These are phyloP conservation scores for Microplitis demolitor DNA, from an alignment of 1,140 invertebrate species.

Conservation along the genomic window DNA sequence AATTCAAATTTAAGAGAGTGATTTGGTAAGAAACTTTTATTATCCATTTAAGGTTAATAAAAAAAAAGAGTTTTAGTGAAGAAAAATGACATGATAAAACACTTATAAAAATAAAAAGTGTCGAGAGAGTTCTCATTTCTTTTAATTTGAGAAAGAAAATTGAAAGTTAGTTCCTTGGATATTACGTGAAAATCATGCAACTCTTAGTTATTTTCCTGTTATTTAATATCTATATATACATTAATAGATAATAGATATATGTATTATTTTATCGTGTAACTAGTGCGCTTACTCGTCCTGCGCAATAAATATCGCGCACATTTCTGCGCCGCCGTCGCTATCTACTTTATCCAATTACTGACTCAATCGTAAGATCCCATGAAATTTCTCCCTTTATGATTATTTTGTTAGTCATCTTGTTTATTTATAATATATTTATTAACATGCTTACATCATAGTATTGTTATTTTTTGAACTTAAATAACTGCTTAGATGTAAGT, in stretches of 20 bases:
- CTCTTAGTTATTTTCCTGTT: no score
- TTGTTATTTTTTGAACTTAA: not conserved
- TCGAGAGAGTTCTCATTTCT: not conserved
- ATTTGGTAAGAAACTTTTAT: no score
- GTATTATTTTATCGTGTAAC: no score
- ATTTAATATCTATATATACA: no score
- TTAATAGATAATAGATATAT: no score
- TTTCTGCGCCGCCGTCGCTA: not conserved
- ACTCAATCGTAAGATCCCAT: not conserved
- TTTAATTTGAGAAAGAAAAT: constrained; percentile 18
- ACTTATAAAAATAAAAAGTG: not conserved
- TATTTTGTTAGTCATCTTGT: not conserved
- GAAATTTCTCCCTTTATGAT: not conserved
- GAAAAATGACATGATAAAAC: not conserved
- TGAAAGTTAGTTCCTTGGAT: not conserved
- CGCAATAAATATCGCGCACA: not conserved
- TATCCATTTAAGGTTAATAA: not conserved
- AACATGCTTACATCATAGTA: not conserved
- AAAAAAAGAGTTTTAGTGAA: not conserved
- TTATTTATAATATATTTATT: no score
- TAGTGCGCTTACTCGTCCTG: not conserved
- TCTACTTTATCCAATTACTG: not conserved
- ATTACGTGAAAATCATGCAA: no score
- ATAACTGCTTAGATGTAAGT: no score
- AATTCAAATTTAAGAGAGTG: no score